Percentiles rank a stretch among this genome's conserved stretches.
phyloP scores from a whole-genome alignment of 2,888 invertebrate species.

The Drosophila ustulata region DNA sequence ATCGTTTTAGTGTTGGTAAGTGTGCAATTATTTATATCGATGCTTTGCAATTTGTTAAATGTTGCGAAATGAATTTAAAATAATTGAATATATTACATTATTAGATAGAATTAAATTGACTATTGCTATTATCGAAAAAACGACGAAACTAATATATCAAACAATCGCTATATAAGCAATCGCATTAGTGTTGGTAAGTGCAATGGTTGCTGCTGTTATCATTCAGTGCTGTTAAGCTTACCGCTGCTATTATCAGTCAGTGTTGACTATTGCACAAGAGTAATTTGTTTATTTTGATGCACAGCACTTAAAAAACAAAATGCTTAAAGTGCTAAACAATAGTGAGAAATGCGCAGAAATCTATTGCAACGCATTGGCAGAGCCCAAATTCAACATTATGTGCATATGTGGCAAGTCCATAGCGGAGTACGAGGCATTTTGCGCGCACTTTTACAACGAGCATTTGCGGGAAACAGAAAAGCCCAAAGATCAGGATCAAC shows the following conservation, averaged over 20 bases:
- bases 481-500: background rate
- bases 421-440: slow-evolving; percentile 46
- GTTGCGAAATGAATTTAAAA: too few species aligned
- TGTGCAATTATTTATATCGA: background rate
- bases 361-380: slow-evolving; percentile 40
- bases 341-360: slow-evolving; percentile 71
- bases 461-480: slow-evolving; percentile 39
- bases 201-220: too few species aligned
- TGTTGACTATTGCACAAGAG: slow-evolving; percentile 9
- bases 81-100: too few species aligned
- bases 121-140: too few species aligned
- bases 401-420: slow-evolving; percentile 58
- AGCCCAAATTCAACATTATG: slow-evolving; percentile 49
- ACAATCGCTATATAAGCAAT: too few species aligned
- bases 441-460: slow-evolving; percentile 47
- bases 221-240: background rate
- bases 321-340: slow-evolving; percentile 29
- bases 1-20: slow-evolving; percentile 11
- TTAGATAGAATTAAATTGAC: too few species aligned
- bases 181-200: too few species aligned
- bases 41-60: background rate
- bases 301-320: slow-evolving; percentile 1
- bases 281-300: slow-evolving; percentile 22
- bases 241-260: background rate
- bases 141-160: too few species aligned